Percentiles rank a stretch among this genome's conserved stretches.
phyloP scores from a whole-genome alignment of 2,888 invertebrate species.

The Melitaea athalia region DNA sequence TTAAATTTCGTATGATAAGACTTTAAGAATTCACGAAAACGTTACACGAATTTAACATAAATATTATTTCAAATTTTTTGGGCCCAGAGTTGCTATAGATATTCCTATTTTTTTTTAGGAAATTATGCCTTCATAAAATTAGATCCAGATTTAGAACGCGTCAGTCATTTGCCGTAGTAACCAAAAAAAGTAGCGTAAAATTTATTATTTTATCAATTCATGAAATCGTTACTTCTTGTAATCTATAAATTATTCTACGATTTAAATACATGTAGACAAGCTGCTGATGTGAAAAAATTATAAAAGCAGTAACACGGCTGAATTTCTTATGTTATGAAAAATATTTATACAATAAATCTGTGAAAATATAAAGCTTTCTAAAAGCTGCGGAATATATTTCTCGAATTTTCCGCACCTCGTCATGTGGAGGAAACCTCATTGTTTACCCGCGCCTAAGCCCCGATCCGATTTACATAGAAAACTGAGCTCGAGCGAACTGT shows the following conservation, averaged over 20 bases:
- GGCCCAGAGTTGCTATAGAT: too few relatives aligned
- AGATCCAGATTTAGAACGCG: too few relatives aligned
- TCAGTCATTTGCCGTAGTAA: too few relatives aligned
- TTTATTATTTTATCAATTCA: background rate
- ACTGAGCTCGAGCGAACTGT: slow-evolving; percentile 51
- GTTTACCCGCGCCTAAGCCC: slow-evolving; percentile 46
- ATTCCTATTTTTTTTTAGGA: too few relatives aligned
- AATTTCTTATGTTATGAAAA: slow-evolving; percentile 1
- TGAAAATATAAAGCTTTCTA: slow-evolving; percentile 23
- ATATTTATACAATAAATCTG: slow-evolving; percentile 15
- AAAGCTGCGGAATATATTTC: slow-evolving; percentile 30
- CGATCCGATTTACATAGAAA: slow-evolving; percentile 64
- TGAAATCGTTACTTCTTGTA: background rate
- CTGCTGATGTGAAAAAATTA: background rate
- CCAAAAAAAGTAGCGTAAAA: background rate
- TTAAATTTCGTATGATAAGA: slow-evolving; percentile 9
- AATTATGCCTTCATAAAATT: too few relatives aligned
- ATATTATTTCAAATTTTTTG: too few relatives aligned
- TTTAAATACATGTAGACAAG: background rate
- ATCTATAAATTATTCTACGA: background rate
- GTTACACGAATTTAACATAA: background rate
- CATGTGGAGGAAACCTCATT: slow-evolving; percentile 39
- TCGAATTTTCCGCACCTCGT: slow-evolving; percentile 32
- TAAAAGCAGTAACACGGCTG: too few relatives aligned
- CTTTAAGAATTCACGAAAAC: slow-evolving; percentile 3